Base-by-base conservation (phyloP, 1,140 invertebrate species). In the Pseudomyrmex sp. region DNA sequence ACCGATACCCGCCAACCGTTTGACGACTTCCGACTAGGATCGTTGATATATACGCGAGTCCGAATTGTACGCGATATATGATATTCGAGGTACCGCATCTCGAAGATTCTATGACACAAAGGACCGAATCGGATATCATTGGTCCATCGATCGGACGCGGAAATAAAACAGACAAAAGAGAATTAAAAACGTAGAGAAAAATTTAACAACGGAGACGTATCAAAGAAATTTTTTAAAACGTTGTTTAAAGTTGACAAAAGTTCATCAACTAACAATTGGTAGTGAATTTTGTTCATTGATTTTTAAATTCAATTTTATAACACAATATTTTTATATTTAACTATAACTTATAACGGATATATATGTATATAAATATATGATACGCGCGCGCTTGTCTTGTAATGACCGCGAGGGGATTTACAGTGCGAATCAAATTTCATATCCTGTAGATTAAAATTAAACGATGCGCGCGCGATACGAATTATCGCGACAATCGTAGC, bases 381-480 rank as follows among this genome's bases (percentile, higher is more conserved):
- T 46, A 72, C 76, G 54, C 46, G 50, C 66, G 54, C 56, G 66
- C 54, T 70, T 48, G 76, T 70, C 76, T 80, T 80, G 70, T 72
- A 80, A 72, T 80, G 54, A 80, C 66, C 66, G 15, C 26, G 52
- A 15, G n/a, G 15, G 65, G 54, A 80, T 80, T 80, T 80, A 80
- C 76, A 80, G 65, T 56, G 56, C 52, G 54, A 79, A 79, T 70
- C 44, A 20, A 80, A 80, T 80, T 72, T 72, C 76, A 74, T 84
- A 77, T 87, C 79, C 83, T 84, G 63, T 48, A 62, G 73, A 82
- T 89, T 89, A 84, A 85, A 85, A 89, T 89, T 70, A 76, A 84
- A 84, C 72, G 58, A 86, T 80, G 76, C 76, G 80, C 72, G 76
- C 82, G 80, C 72, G 75, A 69, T 86, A 89, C 84, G 88, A 88